Evolutionary conservation across 2,888 invertebrate genomes (phyloP).

Genomic region (Aphodius granarius): DNA sequence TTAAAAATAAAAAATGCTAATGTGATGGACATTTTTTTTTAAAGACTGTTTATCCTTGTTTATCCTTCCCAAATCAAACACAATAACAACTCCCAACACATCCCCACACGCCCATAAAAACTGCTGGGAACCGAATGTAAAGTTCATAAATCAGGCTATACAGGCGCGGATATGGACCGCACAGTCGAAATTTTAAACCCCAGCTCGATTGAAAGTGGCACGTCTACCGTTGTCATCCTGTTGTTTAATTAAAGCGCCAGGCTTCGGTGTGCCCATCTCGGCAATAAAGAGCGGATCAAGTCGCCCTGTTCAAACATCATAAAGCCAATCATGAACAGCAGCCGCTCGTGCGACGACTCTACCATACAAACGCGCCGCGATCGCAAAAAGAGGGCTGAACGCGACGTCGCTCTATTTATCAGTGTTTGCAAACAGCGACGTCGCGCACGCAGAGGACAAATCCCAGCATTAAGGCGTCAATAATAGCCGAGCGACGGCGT

Average conservation of each 20-base stretch:
- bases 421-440: slow-evolving; percentile 54
- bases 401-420: slow-evolving; percentile 48
- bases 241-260: slow-evolving; percentile 39
- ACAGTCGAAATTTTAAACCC: slow-evolving; percentile 20
- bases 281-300: slow-evolving; percentile 43
- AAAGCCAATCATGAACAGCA: slow-evolving; percentile 35
- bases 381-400: slow-evolving; percentile 37
- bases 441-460: slow-evolving; percentile 52
- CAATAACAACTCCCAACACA: neutral
- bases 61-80: neutral
- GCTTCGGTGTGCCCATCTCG: slow-evolving; percentile 29
- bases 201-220: neutral
- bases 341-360: slow-evolving; percentile 16
- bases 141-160: neutral
- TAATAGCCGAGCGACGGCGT: slow-evolving; percentile 54
- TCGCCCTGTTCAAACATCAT: slow-evolving; percentile 45
- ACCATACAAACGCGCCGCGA: slow-evolving; percentile 14
- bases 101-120: neutral
- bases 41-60: too few species aligned
- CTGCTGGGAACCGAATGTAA: neutral
- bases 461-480: slow-evolving; percentile 55
- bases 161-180: neutral
- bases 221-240: neutral
- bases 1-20: too few species aligned
- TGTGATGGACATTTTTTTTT: too few species aligned